phyloP scores from a whole-genome alignment of 92 coral and sea anemone genomes.

The Porites evermanni region DNA sequence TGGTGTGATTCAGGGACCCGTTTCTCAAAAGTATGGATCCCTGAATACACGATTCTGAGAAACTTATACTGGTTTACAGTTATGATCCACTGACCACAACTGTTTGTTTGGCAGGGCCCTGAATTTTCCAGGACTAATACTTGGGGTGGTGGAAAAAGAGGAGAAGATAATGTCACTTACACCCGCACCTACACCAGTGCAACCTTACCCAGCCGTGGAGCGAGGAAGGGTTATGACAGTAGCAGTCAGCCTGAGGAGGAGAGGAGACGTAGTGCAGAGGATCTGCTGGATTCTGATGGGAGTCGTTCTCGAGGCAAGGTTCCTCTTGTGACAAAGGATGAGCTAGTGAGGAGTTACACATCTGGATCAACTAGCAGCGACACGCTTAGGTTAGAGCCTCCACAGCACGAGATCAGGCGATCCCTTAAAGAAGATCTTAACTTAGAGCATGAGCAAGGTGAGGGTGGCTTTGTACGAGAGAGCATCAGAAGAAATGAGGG shows the following conservation, averaged over 20 bases:
- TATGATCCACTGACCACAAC: not conserved
- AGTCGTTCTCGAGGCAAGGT: conserved; percentile 64
- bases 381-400: conserved; percentile 31
- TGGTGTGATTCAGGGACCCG: no score
- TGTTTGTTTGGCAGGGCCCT: conserved; percentile 12
- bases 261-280: conserved; percentile 86
- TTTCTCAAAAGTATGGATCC: no score
- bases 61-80: no score
- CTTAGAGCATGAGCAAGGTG: conserved; percentile 87
- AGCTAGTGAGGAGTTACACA: conserved; percentile 74
- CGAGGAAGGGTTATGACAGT: conserved; percentile 35
- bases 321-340: conserved; percentile 81
- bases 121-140: conserved; percentile 47
- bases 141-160: conserved; percentile 53
- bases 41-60: no score
- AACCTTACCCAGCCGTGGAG: conserved; percentile 80
- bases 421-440: conserved; percentile 72
- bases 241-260: conserved; percentile 68
- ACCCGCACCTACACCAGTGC: conserved; percentile 65
- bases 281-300: conserved; percentile 64
- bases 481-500: conserved; percentile 56
- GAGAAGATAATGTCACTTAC: conserved; percentile 24
- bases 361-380: conserved; percentile 61
- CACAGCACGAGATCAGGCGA: conserved; percentile 69
- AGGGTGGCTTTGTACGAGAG: conserved; percentile 87